Percentiles rank a stretch among this genome's conserved stretches.
These are phyloP conservation scores for Eupithecia abbreviata DNA, from an alignment of 2,888 invertebrate species.

Conservation along the genomic window DNA sequence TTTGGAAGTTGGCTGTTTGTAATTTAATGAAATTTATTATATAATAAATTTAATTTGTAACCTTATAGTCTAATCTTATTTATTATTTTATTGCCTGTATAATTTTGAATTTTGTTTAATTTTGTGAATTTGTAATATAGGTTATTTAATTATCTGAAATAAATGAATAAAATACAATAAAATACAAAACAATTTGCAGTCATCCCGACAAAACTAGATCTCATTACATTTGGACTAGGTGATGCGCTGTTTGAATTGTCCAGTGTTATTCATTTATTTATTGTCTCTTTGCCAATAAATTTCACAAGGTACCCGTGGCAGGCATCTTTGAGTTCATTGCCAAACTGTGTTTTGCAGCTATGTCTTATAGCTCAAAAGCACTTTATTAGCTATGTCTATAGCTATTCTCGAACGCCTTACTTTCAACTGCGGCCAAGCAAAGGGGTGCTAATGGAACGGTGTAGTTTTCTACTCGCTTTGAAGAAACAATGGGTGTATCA, in stretches of 20 bases:
- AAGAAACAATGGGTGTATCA: constrained; percentile 2
- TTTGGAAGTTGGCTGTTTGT: too few species aligned
- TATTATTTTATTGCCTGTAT: too few species aligned
- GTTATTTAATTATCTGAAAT: too few species aligned
- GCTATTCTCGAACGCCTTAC: not conserved
- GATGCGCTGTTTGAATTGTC: not conserved
- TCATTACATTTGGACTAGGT: not conserved
- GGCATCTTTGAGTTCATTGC: not conserved
- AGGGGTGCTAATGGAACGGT: not conserved
- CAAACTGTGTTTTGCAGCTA: not conserved
- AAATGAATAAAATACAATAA: too few species aligned
- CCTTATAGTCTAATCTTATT: too few species aligned
- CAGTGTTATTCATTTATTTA: not conserved
- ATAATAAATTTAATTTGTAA: too few species aligned
- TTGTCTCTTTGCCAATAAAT: not conserved
- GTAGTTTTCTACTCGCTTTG: too few species aligned
- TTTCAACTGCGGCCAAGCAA: not conserved
- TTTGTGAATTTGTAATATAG: too few species aligned
- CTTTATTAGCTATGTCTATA: not conserved
- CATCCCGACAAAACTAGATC: not conserved
- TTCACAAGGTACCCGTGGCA: not conserved
- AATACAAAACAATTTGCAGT: too few species aligned
- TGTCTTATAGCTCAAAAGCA: not conserved
- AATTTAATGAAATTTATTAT: too few species aligned
- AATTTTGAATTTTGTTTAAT: too few species aligned